Conservation (phyloP, 2,113 vertebrate species). For the Rhabdomys dilectus region DNA sequence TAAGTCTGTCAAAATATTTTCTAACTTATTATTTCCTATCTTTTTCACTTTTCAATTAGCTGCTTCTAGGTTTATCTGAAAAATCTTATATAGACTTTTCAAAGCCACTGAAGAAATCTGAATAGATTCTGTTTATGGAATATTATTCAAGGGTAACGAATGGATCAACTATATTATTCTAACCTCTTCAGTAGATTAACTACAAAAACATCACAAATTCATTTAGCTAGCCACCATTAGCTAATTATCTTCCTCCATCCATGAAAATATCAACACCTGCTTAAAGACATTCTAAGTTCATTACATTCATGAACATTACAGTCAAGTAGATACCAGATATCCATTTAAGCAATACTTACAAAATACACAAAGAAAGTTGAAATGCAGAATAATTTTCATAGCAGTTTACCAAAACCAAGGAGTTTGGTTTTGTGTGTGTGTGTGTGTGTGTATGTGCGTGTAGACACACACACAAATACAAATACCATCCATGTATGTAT, state of each 20-base stretch:
- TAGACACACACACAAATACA: not conserved
- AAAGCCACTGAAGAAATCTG: not conserved
- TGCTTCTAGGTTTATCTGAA: constrained; percentile 8
- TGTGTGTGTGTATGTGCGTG: not conserved
- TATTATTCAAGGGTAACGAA: not conserved
- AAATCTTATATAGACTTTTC: not conserved
- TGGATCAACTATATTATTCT: not conserved
- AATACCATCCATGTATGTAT: not conserved
- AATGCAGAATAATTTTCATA: constrained; percentile 38
- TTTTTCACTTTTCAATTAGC: not conserved
- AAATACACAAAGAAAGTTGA: constrained; percentile 33
- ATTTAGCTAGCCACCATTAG: not conserved
- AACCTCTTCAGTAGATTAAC: not conserved
- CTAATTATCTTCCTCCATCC: not conserved
- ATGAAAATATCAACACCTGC: not conserved
- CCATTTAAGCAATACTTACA: not conserved
- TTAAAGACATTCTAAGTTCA: constrained; percentile 42
- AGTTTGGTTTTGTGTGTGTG: not conserved
- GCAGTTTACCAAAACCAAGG: not conserved
- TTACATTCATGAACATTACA: not conserved
- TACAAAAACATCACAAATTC: constrained; percentile 13
- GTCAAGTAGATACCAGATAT: not conserved
- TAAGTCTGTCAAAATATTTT: not conserved
- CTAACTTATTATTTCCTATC: not conserved
- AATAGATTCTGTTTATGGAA: not conserved